These are phyloP conservation scores for Arizona elegans DNA, from an alignment of 2,113 vertebrate species.

Conservation along the genomic window DNA sequence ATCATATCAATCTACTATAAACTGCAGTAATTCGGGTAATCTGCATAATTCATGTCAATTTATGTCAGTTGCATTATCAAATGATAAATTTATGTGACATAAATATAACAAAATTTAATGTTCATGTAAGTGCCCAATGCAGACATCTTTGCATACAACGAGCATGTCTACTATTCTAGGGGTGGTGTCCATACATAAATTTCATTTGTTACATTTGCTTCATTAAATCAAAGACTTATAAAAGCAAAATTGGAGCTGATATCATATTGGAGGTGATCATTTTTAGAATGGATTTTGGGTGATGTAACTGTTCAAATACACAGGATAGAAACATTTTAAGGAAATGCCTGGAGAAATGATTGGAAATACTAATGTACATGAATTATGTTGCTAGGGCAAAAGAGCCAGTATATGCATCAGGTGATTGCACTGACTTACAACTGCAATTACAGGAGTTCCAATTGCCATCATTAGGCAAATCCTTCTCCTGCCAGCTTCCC, in stretches of 20 bases:
- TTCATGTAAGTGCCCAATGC: background rate
- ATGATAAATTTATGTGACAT: background rate
- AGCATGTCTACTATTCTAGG: background rate
- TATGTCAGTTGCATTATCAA: background rate
- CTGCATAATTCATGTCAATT: background rate
- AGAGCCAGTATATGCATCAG: background rate
- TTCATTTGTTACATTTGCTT: background rate
- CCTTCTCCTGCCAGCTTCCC: background rate
- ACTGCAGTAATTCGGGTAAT: background rate
- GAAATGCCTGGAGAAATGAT: background rate
- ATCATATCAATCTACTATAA: background rate
- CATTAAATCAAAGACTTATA: background rate
- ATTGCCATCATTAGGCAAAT: background rate
- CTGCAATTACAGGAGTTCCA: background rate
- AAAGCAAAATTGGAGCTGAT: background rate
- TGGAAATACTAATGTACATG: slow-evolving; percentile 5
- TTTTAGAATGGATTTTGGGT: background rate
- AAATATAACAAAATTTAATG: background rate
- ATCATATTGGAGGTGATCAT: background rate
- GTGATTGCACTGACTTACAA: background rate
- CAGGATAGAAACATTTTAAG: background rate
- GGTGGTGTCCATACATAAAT: background rate
- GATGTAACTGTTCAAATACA: background rate
- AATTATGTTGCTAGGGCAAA: slow-evolving; percentile 31
- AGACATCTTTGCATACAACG: background rate